phyloP scores from a whole-genome alignment of 2,888 invertebrate species.

The Chymomyza caudatula region DNA sequence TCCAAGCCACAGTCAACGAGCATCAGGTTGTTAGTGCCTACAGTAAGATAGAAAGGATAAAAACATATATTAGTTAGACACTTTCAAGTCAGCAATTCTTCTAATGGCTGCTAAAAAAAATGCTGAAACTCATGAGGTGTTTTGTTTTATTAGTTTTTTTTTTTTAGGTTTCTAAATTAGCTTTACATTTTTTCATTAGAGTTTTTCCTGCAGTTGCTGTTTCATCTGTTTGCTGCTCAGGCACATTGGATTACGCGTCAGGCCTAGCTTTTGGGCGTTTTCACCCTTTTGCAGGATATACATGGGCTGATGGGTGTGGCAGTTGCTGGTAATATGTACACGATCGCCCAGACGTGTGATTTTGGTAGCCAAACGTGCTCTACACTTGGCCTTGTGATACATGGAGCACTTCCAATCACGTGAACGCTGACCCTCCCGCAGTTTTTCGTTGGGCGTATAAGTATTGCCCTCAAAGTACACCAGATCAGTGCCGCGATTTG shows the following conservation, averaged over 20 bases:
- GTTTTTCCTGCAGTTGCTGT: neutral
- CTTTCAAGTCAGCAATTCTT: neutral
- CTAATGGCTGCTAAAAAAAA: neutral
- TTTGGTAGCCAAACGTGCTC: conserved; percentile 73
- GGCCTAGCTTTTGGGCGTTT: conserved; percentile 23
- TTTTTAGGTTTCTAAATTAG: neutral
- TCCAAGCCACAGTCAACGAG: conserved; percentile 22
- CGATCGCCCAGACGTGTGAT: conserved; percentile 52
- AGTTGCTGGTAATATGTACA: conserved; percentile 65
- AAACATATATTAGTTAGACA: neutral
- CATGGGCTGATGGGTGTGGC: conserved; percentile 73
- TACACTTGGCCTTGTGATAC: conserved; percentile 77
- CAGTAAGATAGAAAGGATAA: conserved; percentile 1
- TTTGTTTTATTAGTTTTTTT: neutral
- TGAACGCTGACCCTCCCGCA: conserved; percentile 68
- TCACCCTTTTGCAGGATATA: conserved; percentile 35
- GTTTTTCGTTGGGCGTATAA: conserved; percentile 77
- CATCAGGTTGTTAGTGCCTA: conserved; percentile 1
- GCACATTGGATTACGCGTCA: conserved; percentile 47
- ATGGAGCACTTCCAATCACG: conserved; percentile 78
- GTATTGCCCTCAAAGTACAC: conserved; percentile 74
- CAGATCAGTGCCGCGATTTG: conserved; percentile 71
- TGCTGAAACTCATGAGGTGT: neutral
- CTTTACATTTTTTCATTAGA: neutral
- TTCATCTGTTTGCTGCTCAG: conserved; percentile 20